Evolutionary conservation across 64 coral and sea anemone species (phyloP), one percentile per base, ranked within the genome.

Genomic region (Actinia equina): DNA sequence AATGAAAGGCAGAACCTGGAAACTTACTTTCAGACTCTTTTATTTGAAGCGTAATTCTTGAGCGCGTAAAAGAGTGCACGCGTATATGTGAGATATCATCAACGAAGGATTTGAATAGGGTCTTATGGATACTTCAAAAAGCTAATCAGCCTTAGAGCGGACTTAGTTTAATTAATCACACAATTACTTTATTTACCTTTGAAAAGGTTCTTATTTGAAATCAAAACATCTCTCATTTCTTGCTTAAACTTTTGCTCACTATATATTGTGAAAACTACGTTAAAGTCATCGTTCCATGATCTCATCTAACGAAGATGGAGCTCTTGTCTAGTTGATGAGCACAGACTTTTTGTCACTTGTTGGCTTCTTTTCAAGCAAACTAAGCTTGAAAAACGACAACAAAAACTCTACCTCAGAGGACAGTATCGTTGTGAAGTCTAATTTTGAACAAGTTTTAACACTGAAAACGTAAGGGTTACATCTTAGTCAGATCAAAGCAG

Each of bases 141-240:
- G 69, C n/a, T 74, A 74, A 74, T 74, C 69, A 74, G 69, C 23
- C 69, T 74, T 74, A 74, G n/a, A 16, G n/a, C 69, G 37, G 26
- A 26, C 23, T n/a, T 74, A 41, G 69, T 74, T 74, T 30, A 74
- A 74, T 74, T 30, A 74, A 74, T 74, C 23, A 74, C 10, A 74
- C 22, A 23, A 65, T 23, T 23, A 65, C 61, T 65, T 19, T 65
- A 65, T 74, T 74, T 3, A 12, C 3, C 69, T 15, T 74, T 74
- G 63, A 74, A 37, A 74, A n/a, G 69, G 23, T 74, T 74, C 69
- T 14, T 30, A 74, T 14, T 23, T 74, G 26, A 37, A 74, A 30
- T 23, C n/a, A 74, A 74, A 74, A 37, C n/a, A 25, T 41, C 9
- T 74, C 9, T 26, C 69, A 74, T 30, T 74, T 37, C 69, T 74